phyloP scores from a whole-genome alignment of 2,797 vertebrate species.

The Gymnothorax reevesii region DNA sequence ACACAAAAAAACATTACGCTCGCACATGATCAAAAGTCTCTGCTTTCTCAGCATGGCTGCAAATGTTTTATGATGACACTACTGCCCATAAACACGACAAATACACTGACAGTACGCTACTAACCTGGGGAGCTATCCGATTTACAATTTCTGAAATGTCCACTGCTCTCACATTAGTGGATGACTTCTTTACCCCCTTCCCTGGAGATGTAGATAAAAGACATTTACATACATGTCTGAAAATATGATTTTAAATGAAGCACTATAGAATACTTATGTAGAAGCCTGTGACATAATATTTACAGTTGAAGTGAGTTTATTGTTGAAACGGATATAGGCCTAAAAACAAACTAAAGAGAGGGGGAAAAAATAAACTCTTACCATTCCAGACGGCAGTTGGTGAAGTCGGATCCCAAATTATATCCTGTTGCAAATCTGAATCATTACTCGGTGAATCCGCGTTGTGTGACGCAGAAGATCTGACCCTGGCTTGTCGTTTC shows the following conservation, averaged over 20 bases:
- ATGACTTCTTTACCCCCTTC: slow-evolving; percentile 51
- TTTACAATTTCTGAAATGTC: slow-evolving; percentile 72
- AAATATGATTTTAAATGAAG: neutral
- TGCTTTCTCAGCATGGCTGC: neutral
- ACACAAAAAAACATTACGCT: neutral
- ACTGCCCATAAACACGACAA: neutral
- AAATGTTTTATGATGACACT: neutral
- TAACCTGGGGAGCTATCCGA: slow-evolving; percentile 74
- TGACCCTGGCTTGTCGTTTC: slow-evolving; percentile 51
- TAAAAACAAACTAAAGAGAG: neutral
- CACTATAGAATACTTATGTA: neutral
- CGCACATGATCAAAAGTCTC: neutral
- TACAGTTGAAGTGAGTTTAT: neutral
- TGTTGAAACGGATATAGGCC: too few relatives aligned
- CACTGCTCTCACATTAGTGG: slow-evolving; percentile 40
- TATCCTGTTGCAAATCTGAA: slow-evolving; percentile 83
- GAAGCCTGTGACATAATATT: neutral
- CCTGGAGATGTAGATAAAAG: slow-evolving; percentile 50
- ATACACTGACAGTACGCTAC: slow-evolving; percentile 5
- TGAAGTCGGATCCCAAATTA: slow-evolving; percentile 92
- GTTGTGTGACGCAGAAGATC: slow-evolving; percentile 29
- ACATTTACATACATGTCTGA: neutral
- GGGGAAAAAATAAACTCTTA: slow-evolving; percentile 51
- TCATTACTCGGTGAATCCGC: slow-evolving; percentile 81
- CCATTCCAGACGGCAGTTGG: slow-evolving; percentile 75